phyloP scores from a whole-genome alignment of 2,113 vertebrate genomes.

The Rana temporaria region DNA sequence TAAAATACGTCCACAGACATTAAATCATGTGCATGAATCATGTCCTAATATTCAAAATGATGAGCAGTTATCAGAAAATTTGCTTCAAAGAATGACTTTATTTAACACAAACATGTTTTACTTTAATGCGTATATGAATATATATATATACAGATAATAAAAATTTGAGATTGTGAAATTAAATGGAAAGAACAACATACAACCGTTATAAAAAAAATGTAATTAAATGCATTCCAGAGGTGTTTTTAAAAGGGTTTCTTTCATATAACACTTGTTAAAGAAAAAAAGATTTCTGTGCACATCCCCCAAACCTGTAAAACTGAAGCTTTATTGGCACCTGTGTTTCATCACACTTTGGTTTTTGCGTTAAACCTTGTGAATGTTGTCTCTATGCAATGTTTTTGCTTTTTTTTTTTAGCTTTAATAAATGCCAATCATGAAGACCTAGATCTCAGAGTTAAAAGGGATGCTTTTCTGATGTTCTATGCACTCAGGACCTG shows the following conservation, averaged over 20 bases:
- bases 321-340: conserved; percentile 28
- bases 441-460: too few relatives aligned
- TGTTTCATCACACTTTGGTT: conserved; percentile 21
- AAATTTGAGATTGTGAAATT: too few relatives aligned
- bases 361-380: too few relatives aligned
- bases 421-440: too few relatives aligned
- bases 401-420: too few relatives aligned
- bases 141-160: too few relatives aligned
- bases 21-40: neutral
- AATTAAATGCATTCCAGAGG: conserved; percentile 38
- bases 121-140: too few relatives aligned
- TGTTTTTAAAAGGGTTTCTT: conserved; percentile 18
- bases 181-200: neutral
- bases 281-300: neutral
- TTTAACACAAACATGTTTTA: neutral
- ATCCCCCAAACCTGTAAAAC: neutral
- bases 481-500: too few relatives aligned
- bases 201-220: conserved; percentile 20
- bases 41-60: conserved; percentile 5
- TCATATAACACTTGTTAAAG: conserved; percentile 25
- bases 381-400: too few relatives aligned
- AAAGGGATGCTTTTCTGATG: too few relatives aligned
- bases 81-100: conserved; percentile 8
- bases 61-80: conserved; percentile 13
- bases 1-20: too few relatives aligned